Evolutionary conservation across 2,113 vertebrate species (phyloP).

Genomic region (Axis porcinus): DNA sequence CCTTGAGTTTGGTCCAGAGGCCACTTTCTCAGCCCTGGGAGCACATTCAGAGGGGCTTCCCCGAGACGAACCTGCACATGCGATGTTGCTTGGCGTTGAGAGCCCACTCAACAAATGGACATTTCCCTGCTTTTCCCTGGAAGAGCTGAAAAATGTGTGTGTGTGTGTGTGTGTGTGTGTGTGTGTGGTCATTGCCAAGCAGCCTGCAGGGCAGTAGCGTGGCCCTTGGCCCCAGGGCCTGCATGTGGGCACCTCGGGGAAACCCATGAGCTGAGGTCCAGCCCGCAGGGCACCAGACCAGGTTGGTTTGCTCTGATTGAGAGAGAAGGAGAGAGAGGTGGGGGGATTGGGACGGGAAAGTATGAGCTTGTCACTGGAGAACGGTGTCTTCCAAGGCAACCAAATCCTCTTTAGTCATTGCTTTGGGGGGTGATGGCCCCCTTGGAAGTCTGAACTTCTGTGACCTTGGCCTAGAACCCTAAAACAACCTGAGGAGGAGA

Average conservation of each 20-base stretch:
- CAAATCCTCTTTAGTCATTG: background rate
- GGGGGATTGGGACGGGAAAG: background rate
- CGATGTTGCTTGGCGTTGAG: background rate
- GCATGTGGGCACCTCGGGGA: rapidly evolving
- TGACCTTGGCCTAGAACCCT: conserved; percentile 45
- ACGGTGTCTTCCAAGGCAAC: background rate
- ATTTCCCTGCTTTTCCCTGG: background rate
- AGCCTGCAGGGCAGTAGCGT: background rate
- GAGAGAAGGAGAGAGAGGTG: background rate
- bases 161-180: background rate
- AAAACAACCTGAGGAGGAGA: conserved; percentile 37
- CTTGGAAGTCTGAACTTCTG: conserved; percentile 1
- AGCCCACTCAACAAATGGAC: background rate
- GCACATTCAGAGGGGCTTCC: background rate
- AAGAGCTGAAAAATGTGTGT: background rate
- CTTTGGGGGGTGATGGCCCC: background rate
- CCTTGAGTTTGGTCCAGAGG: background rate
- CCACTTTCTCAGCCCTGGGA: background rate
- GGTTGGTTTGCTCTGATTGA: background rate
- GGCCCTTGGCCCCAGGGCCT: background rate
- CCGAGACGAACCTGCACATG: rapidly evolving
- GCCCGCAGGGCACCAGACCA: background rate
- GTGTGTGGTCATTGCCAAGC: background rate
- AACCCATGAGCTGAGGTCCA: background rate
- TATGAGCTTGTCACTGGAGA: background rate